Base-by-base conservation (phyloP, 2,888 invertebrate species). In the Synergus umbraculus region DNA sequence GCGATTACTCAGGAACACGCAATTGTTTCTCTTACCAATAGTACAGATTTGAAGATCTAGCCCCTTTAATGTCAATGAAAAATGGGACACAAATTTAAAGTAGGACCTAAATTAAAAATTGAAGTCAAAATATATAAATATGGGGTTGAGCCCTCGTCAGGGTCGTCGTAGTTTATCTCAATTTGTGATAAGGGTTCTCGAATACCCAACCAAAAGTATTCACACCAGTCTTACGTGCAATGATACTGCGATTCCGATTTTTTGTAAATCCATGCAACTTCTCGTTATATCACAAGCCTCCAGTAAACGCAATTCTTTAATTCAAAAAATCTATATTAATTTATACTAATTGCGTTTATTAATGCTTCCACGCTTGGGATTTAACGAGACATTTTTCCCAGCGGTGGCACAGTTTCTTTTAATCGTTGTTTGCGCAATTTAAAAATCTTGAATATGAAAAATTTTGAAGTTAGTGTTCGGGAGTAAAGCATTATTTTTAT, bases 1-100 rank as follows among this genome's bases (percentile, higher is more conserved):
- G 98, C 99, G 15, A 94, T 99, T 79, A 96, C 98, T 83, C 97
- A 98, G 92, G 99, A 99, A 92, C 99, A 99, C 91, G 96, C 97
- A 8, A 93, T 97, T 84, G 93, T 94, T 86, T 94, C 95, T 91
- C 92, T 95, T 83, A 92, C 93, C 18, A 87, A 83, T 18, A 58
- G 15, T 37, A 8, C 9, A 37, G 73, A 73, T n/a, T 54, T 73
- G 54, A 73, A 41, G n/a, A 73, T 49, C 29, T 73, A 73, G 22
- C 5, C 60, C 22, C 13, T 22, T 60, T 12, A 13, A 13, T 60
- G 12, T 60, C 0, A 60, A 12, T 10, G 60, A 8, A 60, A 60
- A 29, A 22, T 29, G n/a, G n/a, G 8, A 54, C 8, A 29, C 12
- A 60, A 60, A 29, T 29, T 29, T 10, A 60, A 29, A 29, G n/a